Percentiles rank a stretch among this genome's conserved stretches.
Conservation (phyloP, 2,797 vertebrate genomes). For the Varecia variegata region DNA sequence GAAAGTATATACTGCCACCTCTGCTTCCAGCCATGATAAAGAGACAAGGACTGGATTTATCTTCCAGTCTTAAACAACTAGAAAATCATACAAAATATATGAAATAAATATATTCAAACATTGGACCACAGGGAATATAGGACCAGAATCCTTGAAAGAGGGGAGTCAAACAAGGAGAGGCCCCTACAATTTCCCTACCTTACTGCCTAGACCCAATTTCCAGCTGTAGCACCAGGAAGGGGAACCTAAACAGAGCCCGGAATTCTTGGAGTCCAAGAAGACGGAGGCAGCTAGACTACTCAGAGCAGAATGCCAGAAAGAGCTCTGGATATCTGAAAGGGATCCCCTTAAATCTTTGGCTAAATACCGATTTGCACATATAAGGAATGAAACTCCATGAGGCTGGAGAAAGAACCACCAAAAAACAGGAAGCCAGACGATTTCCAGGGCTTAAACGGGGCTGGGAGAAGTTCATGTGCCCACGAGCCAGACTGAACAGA, state of each 20-base stretch:
- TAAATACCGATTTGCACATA: background rate
- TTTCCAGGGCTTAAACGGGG: background rate
- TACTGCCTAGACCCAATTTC: background rate
- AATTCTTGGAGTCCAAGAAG: background rate
- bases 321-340: background rate
- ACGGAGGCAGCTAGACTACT: background rate
- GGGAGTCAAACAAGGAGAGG: background rate
- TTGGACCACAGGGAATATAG: background rate
- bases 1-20: background rate
- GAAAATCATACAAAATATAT: background rate
- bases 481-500: background rate
- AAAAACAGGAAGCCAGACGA: background rate
- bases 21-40: background rate
- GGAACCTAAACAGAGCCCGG: background rate
- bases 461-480: background rate
- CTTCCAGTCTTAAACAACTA: background rate
- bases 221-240: background rate
- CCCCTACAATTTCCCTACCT: background rate
- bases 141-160: background rate
- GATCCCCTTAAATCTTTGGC: background rate
- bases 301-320: background rate
- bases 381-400: background rate
- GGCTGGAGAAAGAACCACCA: background rate
- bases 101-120: background rate
- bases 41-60: background rate